Conservation (phyloP, 2,888 invertebrate genomes). For the Harpalus rufipes region DNA sequence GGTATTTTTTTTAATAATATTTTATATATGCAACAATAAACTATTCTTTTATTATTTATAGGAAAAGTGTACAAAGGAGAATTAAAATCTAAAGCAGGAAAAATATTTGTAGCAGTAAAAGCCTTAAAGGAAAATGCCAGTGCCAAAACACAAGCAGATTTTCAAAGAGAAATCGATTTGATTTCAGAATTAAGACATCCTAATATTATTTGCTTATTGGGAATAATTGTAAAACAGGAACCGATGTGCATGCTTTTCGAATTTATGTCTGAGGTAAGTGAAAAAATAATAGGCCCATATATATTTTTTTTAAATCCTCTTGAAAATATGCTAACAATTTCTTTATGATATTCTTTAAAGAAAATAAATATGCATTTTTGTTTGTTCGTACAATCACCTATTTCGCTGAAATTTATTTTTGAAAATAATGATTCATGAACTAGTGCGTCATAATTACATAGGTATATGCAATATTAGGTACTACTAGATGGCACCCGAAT, state of each 20-base stretch:
- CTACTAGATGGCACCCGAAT: no score
- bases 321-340: neutral
- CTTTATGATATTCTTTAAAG: no score
- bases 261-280: conserved; percentile 89
- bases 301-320: neutral
- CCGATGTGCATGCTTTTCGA: conserved; percentile 98
- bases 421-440: no score
- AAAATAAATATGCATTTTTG: no score
- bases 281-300: neutral
- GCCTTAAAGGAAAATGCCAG: conserved; percentile 96
- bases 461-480: no score
- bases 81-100: conserved; percentile 84
- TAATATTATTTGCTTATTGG: conserved; percentile 96
- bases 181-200: conserved; percentile 97
- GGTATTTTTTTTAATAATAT: conserved; percentile 79
- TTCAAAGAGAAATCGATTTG: conserved; percentile 94
- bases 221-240: conserved; percentile 92
- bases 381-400: no score
- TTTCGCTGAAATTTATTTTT: no score
- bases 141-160: conserved; percentile 94
- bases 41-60: conserved; percentile 71
- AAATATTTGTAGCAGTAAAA: conserved; percentile 93
- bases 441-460: no score
- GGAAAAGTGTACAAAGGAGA: conserved; percentile 97
- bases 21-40: neutral